Conservation (phyloP, 35 echinoderm and acorn worm species). For the Hemicentrotus pulcherrimus region DNA sequence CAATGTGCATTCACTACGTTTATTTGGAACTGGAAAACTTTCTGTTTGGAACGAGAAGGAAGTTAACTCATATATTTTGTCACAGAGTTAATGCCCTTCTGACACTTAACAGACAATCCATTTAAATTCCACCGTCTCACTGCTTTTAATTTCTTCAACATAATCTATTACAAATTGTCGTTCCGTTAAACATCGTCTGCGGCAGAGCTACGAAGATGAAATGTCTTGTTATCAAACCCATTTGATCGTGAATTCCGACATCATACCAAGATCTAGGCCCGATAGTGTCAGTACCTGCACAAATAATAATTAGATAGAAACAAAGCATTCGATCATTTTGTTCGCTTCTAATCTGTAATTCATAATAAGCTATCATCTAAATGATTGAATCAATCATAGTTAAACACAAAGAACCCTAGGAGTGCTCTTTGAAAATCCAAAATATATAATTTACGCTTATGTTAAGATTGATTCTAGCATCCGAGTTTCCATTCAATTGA, state of each 20-base stretch:
- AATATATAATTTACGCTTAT: background rate
- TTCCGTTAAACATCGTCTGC: no score
- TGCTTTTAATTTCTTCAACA: no score
- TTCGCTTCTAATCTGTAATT: no score
- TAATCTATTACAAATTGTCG: no score
- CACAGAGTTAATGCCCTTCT: no score
- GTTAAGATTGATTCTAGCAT: background rate
- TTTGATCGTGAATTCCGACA: background rate
- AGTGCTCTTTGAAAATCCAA: background rate
- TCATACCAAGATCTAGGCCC: conserved; percentile 6
- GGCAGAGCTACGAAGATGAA: background rate
- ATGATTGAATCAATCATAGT: background rate
- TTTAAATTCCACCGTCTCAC: no score
- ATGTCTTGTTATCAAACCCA: background rate
- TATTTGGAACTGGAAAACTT: no score
- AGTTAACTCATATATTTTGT: no score
- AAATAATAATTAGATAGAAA: background rate
- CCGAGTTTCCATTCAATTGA: background rate
- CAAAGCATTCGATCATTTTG: background rate
- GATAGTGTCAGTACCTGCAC: background rate
- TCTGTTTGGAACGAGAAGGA: no score
- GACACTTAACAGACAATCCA: no score
- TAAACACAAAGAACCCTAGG: background rate
- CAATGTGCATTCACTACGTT: no score
- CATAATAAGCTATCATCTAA: no score